These are phyloP conservation scores for Thalassarche chlororhynchos DNA, from an alignment of 2,113 vertebrate species.

Conservation along the genomic window DNA sequence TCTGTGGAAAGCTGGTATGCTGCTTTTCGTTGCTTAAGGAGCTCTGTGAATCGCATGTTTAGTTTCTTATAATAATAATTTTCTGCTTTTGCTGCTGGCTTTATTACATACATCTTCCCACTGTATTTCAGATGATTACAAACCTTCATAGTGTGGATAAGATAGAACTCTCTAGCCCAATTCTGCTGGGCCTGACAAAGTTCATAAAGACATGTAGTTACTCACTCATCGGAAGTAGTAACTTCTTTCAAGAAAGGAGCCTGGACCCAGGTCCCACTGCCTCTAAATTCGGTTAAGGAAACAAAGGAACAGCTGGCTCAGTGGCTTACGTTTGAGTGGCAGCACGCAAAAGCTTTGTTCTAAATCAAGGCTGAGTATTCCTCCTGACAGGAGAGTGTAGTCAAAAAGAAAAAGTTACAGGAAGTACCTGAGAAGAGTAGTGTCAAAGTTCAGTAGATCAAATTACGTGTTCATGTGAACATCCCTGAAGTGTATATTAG, in stretches of 20 bases:
- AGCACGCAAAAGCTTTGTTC: neutral
- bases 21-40: neutral
- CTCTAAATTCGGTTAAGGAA: neutral
- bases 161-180: neutral
- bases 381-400: neutral
- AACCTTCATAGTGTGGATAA: neutral
- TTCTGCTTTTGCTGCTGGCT: neutral
- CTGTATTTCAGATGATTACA: neutral
- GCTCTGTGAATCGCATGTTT: neutral
- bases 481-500: neutral
- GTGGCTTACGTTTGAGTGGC: neutral
- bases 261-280: neutral
- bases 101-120: neutral
- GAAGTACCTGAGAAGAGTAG: neutral
- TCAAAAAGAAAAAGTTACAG: neutral
- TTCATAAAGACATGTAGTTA: neutral
- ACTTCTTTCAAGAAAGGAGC: neutral
- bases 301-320: neutral
- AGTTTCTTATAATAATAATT: neutral
- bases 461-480: neutral
- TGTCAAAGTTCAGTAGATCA: neutral
- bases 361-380: neutral
- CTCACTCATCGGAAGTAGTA: neutral
- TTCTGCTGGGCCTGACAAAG: neutral
- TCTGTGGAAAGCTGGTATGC: neutral